Conservation (phyloP, 1,140 invertebrate species). For the Ladona fulva region DNA sequence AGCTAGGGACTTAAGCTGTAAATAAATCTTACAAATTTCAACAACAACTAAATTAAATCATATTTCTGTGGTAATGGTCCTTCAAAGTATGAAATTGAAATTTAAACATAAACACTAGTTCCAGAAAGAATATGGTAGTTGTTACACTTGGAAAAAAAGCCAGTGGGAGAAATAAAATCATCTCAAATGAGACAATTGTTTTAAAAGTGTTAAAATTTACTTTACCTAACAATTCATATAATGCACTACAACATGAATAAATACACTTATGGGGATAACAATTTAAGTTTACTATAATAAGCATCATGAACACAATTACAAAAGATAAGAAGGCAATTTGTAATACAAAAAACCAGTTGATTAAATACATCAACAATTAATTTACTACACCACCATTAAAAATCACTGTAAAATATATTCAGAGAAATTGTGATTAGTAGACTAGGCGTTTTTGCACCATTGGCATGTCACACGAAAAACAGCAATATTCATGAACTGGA, state of each 20-base stretch:
- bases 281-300: slow-evolving; percentile 8
- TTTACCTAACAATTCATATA: not conserved
- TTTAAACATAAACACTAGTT: too few relatives aligned
- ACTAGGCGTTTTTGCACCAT: slow-evolving; percentile 4
- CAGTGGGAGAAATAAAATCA: not conserved
- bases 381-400: slow-evolving; percentile 1
- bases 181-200: not conserved
- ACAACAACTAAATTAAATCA: too few relatives aligned
- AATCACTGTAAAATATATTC: slow-evolving; percentile 2
- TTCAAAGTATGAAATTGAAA: too few relatives aligned
- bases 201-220: slow-evolving; percentile 9
- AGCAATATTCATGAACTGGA: not conserved
- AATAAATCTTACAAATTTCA: too few relatives aligned
- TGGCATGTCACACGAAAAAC: not conserved
- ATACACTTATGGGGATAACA: slow-evolving; percentile 5
- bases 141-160: too few relatives aligned
- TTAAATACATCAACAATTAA: slow-evolving; percentile 8
- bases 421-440: not conserved
- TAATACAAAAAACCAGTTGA: not conserved
- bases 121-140: too few relatives aligned
- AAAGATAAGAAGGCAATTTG: not conserved
- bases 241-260: not conserved
- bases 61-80: too few relatives aligned
- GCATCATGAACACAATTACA: slow-evolving; percentile 9
- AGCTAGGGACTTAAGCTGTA: too few relatives aligned